phyloP scores from a whole-genome alignment of 2,888 invertebrate species.

The Neocrepidodera transversa region DNA sequence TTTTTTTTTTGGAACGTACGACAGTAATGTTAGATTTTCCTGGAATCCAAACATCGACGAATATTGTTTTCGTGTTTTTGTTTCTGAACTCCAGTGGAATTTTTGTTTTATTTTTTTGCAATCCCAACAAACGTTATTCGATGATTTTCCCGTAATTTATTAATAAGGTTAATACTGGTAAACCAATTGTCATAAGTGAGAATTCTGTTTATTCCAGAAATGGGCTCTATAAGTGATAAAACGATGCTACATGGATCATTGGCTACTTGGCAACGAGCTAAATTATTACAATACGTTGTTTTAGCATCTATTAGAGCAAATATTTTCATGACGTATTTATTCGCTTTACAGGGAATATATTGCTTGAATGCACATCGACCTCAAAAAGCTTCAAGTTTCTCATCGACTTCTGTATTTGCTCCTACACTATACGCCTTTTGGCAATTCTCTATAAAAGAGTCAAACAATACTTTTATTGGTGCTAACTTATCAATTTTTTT shows the following conservation, averaged over 20 bases:
- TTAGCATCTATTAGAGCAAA: neutral
- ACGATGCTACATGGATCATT: constrained; percentile 4
- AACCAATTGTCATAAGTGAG: constrained; percentile 30
- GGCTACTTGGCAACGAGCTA: neutral
- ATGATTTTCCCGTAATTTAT: constrained; percentile 29
- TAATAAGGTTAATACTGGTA: constrained; percentile 24
- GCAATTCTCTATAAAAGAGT: constrained; percentile 38
- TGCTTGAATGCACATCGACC: neutral
- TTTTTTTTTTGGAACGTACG: constrained; percentile 16
- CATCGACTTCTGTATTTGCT: neutral
- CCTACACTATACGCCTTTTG: too few species aligned
- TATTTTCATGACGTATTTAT: constrained; percentile 1
- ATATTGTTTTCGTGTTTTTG: constrained; percentile 12
- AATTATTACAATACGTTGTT: neutral
- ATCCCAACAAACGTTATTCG: constrained; percentile 36
- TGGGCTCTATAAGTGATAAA: constrained; percentile 10
- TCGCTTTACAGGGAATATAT: neutral
- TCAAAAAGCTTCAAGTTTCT: neutral
- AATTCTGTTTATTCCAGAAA: constrained; percentile 10
- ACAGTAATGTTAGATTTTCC: constrained; percentile 21
- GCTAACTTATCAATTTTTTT: constrained; percentile 33
- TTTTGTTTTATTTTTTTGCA: constrained; percentile 39
- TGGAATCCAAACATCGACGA: constrained; percentile 33
- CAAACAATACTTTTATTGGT: constrained; percentile 37
- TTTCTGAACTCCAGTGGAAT: constrained; percentile 32